Conservation (phyloP, 2,113 vertebrate genomes). For the Phyllopteryx taeniolatus region DNA sequence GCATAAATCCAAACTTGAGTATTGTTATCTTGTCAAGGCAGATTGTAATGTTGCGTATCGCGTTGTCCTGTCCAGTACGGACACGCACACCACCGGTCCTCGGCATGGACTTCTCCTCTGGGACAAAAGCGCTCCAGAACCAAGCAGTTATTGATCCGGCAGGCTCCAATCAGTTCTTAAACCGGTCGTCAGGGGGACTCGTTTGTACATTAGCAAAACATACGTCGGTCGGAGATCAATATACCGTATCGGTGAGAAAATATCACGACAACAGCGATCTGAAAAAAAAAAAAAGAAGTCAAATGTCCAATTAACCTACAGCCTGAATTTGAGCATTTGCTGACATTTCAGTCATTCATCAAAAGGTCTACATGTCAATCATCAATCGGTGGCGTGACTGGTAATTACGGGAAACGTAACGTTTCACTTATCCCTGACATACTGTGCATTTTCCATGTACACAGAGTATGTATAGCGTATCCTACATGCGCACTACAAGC, state of each 20-base stretch:
- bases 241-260: neutral
- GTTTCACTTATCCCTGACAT: too few relatives aligned
- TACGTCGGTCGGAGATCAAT: neutral
- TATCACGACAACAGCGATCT: neutral
- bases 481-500: too few relatives aligned
- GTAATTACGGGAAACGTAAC: too few relatives aligned
- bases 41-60: neutral
- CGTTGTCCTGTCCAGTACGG: neutral
- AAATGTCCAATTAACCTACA: neutral
- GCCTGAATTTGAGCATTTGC: neutral
- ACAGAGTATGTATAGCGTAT: too few relatives aligned
- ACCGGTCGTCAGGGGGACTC: conserved; percentile 24
- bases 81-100: conserved; percentile 21
- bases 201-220: conserved; percentile 20
- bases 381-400: too few relatives aligned
- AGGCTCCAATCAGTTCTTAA: conserved; percentile 23
- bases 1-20: too few relatives aligned
- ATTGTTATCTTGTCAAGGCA: too few relatives aligned
- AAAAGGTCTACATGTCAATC: too few relatives aligned
- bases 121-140: conserved; percentile 21
- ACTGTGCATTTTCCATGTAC: too few relatives aligned
- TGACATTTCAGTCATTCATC: too few relatives aligned
- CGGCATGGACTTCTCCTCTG: conserved; percentile 13
- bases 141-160: conserved; percentile 42
- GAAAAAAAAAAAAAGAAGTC: neutral